Conservation (phyloP, 2,888 invertebrate species). For the Metallyticus violacea region DNA sequence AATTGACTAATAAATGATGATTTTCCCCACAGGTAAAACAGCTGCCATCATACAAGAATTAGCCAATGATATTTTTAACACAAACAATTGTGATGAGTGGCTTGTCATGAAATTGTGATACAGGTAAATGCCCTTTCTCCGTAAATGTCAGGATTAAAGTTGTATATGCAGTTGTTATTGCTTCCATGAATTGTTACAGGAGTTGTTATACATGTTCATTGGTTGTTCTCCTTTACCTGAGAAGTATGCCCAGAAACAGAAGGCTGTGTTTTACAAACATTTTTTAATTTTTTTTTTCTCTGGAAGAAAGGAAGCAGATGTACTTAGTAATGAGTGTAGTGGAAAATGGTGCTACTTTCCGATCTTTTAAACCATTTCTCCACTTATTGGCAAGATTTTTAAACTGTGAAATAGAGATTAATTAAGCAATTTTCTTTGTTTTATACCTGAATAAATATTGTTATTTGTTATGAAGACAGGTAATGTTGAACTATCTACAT, state of each 20-base stretch:
- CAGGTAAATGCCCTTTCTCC: not conserved
- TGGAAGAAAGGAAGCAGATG: conserved; percentile 11
- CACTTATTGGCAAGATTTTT: not conserved
- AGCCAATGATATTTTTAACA: not conserved
- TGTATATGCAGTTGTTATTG: not conserved
- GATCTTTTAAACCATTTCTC: not conserved
- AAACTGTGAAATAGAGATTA: not conserved
- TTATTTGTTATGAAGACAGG: not conserved
- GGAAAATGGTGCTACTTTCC: not conserved
- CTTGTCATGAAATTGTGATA: not conserved
- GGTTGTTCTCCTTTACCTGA: not conserved
- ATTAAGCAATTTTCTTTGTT: not conserved
- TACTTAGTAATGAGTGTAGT: not conserved
- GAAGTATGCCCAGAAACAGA: not conserved
- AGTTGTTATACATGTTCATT: not conserved
- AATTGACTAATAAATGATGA: too few relatives aligned
- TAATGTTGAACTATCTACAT: not conserved
- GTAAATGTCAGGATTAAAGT: too few relatives aligned
- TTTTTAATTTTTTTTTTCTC: not conserved
- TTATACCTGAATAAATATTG: not conserved
- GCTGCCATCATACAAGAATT: not conserved
- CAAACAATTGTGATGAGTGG: not conserved
- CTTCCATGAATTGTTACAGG: not conserved
- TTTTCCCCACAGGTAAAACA: not conserved
- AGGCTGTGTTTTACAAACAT: conserved; percentile 22